Evolutionary conservation across 1,140 invertebrate genomes (phyloP).

Genomic region (Brachionus calyciflorus): DNA sequence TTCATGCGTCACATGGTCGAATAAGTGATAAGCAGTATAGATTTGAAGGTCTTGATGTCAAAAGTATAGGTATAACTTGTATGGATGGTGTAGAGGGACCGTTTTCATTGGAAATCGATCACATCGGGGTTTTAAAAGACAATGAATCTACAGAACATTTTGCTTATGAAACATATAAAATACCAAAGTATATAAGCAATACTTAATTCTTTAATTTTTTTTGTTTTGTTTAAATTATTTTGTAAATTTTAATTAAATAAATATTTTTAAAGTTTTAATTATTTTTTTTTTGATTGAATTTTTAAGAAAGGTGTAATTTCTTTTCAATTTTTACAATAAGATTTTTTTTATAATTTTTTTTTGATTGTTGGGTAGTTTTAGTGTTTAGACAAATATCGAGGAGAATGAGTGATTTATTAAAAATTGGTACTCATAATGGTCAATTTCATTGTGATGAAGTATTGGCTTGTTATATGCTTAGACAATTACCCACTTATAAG

Average conservation of each 20-base stretch:
- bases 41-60: conserved; percentile 66
- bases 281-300: too few species aligned
- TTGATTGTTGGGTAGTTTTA: too few species aligned
- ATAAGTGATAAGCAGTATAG: conserved; percentile 75
- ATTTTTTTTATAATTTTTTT: not conserved
- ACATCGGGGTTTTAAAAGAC: conserved; percentile 78
- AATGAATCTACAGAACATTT: conserved; percentile 72
- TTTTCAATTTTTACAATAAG: not conserved
- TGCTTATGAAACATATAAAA: conserved; percentile 81
- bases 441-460: conserved; percentile 94
- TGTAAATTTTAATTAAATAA: not conserved
- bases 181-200: conserved; percentile 39
- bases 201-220: not conserved
- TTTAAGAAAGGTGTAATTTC: not conserved
- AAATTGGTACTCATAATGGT: conserved; percentile 67
- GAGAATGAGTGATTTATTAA: conserved; percentile 48
- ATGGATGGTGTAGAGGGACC: conserved; percentile 73
- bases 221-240: not conserved
- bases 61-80: conserved; percentile 75
- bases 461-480: conserved; percentile 85
- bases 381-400: conserved; percentile 28
- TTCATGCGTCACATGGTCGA: conserved; percentile 75
- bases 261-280: conserved; percentile 4
- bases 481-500: conserved; percentile 73
- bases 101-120: conserved; percentile 88